Percentiles rank a stretch among this genome's conserved stretches.
These are phyloP conservation scores for Camponotus pennsylvanicus DNA, from an alignment of 1,140 invertebrate species.

Conservation along the genomic window DNA sequence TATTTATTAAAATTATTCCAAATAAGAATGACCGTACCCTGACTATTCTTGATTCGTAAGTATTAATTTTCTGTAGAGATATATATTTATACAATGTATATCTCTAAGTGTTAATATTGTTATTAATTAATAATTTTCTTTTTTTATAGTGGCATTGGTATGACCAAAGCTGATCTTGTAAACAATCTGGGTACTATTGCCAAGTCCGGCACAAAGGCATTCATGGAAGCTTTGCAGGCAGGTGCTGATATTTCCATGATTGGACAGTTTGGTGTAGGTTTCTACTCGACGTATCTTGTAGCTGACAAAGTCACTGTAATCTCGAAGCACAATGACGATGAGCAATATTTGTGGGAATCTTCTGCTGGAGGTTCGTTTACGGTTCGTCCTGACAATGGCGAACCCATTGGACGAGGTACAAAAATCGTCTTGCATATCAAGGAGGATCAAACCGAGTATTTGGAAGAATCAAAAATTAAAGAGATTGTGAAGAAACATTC, in stretches of 20 bases:
- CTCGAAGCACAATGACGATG: constrained; percentile 98
- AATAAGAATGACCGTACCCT: constrained; percentile 93
- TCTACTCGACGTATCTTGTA: constrained; percentile 98
- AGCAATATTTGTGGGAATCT: constrained; percentile 93
- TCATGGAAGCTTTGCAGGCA: constrained; percentile 95
- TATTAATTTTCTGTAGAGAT: constrained; percentile 46
- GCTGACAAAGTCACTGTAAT: constrained; percentile 97
- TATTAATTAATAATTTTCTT: constrained; percentile 29
- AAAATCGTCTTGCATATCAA: constrained; percentile 93
- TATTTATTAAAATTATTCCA: constrained; percentile 92
- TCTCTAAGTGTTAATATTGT: background rate
- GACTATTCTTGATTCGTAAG: constrained; percentile 90
- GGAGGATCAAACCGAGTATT: constrained; percentile 93
- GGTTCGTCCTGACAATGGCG: constrained; percentile 87
- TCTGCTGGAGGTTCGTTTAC: constrained; percentile 94
- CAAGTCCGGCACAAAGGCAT: constrained; percentile 95
- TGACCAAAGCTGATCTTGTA: constrained; percentile 96
- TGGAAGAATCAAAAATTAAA: constrained; percentile 97
- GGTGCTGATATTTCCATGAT: constrained; percentile 96
- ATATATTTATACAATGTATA: background rate
- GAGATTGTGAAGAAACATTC: constrained; percentile 99
- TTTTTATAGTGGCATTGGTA: constrained; percentile 91
- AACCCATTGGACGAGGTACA: constrained; percentile 91
- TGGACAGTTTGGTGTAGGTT: constrained; percentile 96
- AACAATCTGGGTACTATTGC: constrained; percentile 96